phyloP scores from a whole-genome alignment of 2,888 invertebrate genomes.

The Calliphora vomitoria region DNA sequence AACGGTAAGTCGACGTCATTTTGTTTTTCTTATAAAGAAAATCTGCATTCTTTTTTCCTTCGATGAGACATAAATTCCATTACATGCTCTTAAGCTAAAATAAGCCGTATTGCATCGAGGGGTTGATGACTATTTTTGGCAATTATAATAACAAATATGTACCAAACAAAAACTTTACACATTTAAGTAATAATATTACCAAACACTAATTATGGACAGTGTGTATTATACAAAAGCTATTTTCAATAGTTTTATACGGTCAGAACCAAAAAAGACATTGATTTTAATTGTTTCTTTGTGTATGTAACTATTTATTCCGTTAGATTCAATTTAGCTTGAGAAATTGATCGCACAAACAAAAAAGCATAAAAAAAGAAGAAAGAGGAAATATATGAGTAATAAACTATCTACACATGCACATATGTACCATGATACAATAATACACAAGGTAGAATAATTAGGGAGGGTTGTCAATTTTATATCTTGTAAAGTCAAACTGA shows the following conservation, averaged over 20 bases:
- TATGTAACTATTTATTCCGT: constrained; percentile 36
- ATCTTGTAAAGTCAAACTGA: too few relatives aligned
- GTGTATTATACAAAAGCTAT: background rate
- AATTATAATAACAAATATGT: constrained; percentile 16
- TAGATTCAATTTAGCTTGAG: constrained; percentile 43
- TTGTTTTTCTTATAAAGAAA: constrained; percentile 53
- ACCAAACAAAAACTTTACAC: background rate
- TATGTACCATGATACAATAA: too few relatives aligned
- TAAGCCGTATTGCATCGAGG: constrained; percentile 17
- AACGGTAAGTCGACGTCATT: constrained; percentile 73
- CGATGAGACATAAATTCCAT: constrained; percentile 29
- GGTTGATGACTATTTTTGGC: constrained; percentile 37
- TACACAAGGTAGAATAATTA: background rate
- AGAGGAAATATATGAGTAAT: background rate
- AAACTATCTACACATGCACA: too few relatives aligned
- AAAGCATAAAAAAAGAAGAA: background rate
- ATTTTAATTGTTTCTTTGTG: constrained; percentile 8
- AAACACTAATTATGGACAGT: background rate
- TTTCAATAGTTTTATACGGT: background rate
- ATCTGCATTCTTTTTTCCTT: background rate
- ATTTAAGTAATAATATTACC: background rate
- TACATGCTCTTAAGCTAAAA: background rate
- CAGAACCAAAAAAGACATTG: background rate
- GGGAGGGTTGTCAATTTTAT: background rate
- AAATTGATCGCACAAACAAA: constrained; percentile 6